phyloP scores from a whole-genome alignment of 2,797 vertebrate species.

The Diplodus puntazzo region DNA sequence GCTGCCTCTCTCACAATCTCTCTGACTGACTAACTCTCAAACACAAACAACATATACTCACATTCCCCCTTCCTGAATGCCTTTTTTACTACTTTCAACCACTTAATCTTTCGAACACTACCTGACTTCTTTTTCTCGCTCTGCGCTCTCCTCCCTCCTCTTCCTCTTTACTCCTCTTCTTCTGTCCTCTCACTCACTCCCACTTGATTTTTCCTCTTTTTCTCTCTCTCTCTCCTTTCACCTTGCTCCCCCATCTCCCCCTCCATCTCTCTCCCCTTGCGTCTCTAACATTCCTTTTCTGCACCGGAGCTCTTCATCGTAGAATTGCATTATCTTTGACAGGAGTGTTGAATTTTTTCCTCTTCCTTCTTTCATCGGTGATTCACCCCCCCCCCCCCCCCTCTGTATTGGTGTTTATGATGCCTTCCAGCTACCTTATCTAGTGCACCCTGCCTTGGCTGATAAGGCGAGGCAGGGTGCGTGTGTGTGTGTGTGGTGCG shows the following conservation, averaged over 20 bases:
- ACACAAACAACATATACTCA: neutral
- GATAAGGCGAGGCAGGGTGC: constrained; percentile 47
- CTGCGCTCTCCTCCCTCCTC: neutral
- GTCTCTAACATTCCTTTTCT: constrained; percentile 42
- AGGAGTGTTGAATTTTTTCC: constrained; percentile 64
- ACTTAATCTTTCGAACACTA: constrained; percentile 10
- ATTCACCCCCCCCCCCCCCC: constrained; percentile 44
- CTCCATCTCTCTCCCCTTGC: constrained; percentile 3
- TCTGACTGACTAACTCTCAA: neutral
- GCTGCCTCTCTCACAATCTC: neutral
- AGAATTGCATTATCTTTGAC: constrained; percentile 73
- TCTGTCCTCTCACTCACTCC: neutral
- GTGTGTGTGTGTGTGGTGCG: no score
- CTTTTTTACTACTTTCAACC: neutral
- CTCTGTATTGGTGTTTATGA: constrained; percentile 62
- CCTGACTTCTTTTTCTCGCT: neutral
- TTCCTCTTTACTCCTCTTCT: neutral
- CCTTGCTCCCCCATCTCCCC: constrained; percentile 25
- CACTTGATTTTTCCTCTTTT: neutral
- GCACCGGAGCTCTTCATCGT: constrained; percentile 54
- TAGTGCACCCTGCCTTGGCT: constrained; percentile 63
- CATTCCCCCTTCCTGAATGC: neutral
- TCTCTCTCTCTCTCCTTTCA: constrained; percentile 12
- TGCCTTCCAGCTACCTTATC: constrained; percentile 71
- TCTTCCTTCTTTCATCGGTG: constrained; percentile 69